Evolutionary conservation across 2,113 vertebrate species (phyloP), one percentile per base, ranked within the genome.

Genomic region (Brienomyrus brachyistius): DNA sequence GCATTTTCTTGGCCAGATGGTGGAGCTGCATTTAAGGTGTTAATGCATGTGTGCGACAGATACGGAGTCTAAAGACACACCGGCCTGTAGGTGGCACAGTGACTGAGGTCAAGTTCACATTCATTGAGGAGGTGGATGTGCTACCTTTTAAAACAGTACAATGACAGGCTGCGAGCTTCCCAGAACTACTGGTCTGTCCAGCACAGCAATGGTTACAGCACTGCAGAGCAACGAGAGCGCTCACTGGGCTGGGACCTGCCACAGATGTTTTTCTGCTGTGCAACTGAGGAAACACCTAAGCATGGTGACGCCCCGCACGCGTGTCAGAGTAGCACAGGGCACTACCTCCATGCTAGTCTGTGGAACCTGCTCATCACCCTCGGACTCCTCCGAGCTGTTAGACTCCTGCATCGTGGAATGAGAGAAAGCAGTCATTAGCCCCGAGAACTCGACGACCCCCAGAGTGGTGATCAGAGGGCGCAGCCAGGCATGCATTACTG

Each of bases 321-420:
- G 91, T 31, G 56, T 50, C 15, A 85, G 87, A 45, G 47, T 13
- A 45, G 13, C 87, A 88, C 88, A 70, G 84, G 62, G 88, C 87
- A 91, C 95, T 98, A 99, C 98, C 98, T 99, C 98, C 98, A 99
- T 99, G 93, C 98, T 98, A 92, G 97, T 97, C 95, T 98, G 98
- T 94, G 97, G 98, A 93, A 97, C 98, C 93, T 99, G 95, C 94
- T 99, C 98, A 92, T 99, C 98, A 94, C 98, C 99, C 93, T 99
- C 98, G 47, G 98, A 99, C 94, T 99, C 98, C 93, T 99, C 98
- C 91, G 98, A 99, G 91, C 97, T 98, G 96, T 98, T 97, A 93
- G 96, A 96, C 93, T 98, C 98, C 98, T 99, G 94, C 89, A 91
- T 89, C 92, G 92, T 91, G 92, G 95, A 92, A 86, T 47, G 85